Evolutionary conservation across 2,888 invertebrate species (phyloP), one percentile per base, ranked within the genome.

Genomic region (Fragum whitleyi): DNA sequence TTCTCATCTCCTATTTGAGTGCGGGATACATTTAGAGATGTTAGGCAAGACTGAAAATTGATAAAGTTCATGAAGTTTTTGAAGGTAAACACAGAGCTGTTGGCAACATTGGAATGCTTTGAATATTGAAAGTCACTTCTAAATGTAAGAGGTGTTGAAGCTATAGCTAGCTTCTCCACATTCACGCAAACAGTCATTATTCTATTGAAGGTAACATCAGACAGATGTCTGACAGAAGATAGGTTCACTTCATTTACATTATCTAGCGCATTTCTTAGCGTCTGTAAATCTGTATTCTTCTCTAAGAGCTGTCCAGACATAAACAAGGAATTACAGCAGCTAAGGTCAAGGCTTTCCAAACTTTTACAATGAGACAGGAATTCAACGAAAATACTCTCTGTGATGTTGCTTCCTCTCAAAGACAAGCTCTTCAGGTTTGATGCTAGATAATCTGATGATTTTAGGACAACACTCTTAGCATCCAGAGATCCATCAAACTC

Each of bases 251-350:
- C 94, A 81, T 94, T 95, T 16, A 97, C 94, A 81, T 95, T 95
- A 77, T 75, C 68, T 53, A 93, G 82, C 1, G 79, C 77, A 6
- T 71, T 28, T 57, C 84, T 81, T 28, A 92, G 59, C 11, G 71
- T 47, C 53, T 85, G 81, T 2, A 89, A 71, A 59, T 96, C 96
- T 16, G 95, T 94, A 68, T 95, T 94, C 39, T 95, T 95, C 88
- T 96, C 96, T 55, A 96, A 92, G 55, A 97, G 94, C 19, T 96
- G 95, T 1, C 96, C 97, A 1, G 96, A 96, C 96, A 97, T 96
- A 83, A 97, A 96, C 26, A 96, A 94, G 77, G 96, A 96, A 88
- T 96, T 95, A 88, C 96, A 97, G 74, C 95, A 95, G 83, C 95
- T 95, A 71, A 97, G 95, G 67, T 95, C 95, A 23, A 97, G 94